phyloP scores from a whole-genome alignment of 2,888 invertebrate species.

The Ennomos erosarius region DNA sequence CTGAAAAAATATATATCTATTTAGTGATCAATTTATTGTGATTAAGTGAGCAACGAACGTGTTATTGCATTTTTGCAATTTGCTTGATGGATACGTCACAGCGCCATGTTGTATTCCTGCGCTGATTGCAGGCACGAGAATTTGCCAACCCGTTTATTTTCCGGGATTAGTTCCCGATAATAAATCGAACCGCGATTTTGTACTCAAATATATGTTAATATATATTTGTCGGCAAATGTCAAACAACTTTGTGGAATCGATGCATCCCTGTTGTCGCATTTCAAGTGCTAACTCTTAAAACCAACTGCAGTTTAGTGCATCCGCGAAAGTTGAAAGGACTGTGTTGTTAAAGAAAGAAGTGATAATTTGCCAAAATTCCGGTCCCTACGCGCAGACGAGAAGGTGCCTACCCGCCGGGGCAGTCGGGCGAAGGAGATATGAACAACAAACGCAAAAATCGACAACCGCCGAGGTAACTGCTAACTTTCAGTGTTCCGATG shows the following conservation, averaged over 20 bases:
- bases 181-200: constrained; percentile 83
- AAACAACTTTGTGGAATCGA: constrained; percentile 79
- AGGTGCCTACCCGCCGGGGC: constrained; percentile 91
- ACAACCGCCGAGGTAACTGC: constrained; percentile 89
- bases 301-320: constrained; percentile 85
- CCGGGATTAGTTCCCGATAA: constrained; percentile 82
- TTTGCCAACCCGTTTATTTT: constrained; percentile 85
- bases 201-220: constrained; percentile 83
- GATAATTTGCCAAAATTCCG: constrained; percentile 91
- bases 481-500: constrained; percentile 68
- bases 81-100: constrained; percentile 82
- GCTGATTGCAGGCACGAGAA: constrained; percentile 86
- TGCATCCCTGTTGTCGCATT: constrained; percentile 81
- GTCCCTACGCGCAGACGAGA: constrained; percentile 93
- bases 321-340: constrained; percentile 86
- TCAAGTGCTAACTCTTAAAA: constrained; percentile 81
- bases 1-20: constrained; percentile 64
- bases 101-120: constrained; percentile 86
- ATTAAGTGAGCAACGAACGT: constrained; percentile 51
- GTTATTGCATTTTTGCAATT: constrained; percentile 75
- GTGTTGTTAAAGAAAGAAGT: constrained; percentile 84
- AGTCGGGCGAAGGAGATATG: constrained; percentile 87
- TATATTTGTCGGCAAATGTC: constrained; percentile 84
- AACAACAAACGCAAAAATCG: constrained; percentile 94
- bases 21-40: constrained; percentile 59